Evolutionary conservation across 2,797 vertebrate species (phyloP).

Genomic region (Tarsius wallacei): DNA sequence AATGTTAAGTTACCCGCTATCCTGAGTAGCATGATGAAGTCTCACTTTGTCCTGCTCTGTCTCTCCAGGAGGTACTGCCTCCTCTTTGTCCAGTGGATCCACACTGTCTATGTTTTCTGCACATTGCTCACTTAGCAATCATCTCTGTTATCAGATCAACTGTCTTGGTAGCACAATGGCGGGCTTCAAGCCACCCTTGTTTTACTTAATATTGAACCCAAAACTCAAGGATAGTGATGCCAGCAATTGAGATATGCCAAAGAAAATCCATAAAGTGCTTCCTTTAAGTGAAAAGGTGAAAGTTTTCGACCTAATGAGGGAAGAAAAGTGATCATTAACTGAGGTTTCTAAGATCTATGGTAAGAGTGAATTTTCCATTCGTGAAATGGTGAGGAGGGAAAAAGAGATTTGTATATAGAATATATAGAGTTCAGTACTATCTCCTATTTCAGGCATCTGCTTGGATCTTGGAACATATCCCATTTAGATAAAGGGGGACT

Average conservation of each 20-base stretch:
- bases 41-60: background rate
- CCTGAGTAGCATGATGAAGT: background rate
- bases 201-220: background rate
- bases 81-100: background rate
- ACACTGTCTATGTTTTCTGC: background rate
- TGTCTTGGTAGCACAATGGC: background rate
- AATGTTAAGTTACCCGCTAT: background rate
- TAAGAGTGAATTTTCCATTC: background rate
- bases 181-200: background rate
- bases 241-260: background rate
- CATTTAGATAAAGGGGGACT: background rate
- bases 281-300: background rate
- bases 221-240: background rate
- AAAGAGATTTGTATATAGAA: background rate
- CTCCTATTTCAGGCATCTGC: background rate
- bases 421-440: background rate
- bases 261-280: background rate
- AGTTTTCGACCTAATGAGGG: background rate
- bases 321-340: background rate
- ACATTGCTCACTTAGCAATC: background rate
- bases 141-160: background rate
- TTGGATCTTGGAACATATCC: background rate
- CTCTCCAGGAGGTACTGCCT: background rate
- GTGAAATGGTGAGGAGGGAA: background rate
- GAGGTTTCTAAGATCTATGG: background rate